Evolutionary conservation across 2,113 vertebrate species (phyloP).

Genomic region (Epinephelus cyanopodus): DNA sequence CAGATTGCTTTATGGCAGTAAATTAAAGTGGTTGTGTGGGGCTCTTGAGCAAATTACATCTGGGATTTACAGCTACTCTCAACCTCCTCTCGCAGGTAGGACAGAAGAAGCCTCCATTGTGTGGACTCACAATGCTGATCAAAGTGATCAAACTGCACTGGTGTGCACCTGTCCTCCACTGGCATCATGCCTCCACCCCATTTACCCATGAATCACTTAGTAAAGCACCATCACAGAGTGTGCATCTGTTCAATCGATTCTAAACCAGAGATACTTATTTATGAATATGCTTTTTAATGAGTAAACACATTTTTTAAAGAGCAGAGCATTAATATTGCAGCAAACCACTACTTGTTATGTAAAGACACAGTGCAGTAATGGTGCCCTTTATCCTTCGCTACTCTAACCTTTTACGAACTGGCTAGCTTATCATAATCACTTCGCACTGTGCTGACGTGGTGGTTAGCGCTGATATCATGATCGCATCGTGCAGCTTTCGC

Average conservation of each 20-base stretch:
- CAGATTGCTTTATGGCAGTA: slow-evolving; percentile 60
- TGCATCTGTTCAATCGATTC: not conserved
- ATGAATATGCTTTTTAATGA: slow-evolving; percentile 1
- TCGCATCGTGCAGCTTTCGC: no score
- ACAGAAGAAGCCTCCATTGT: slow-evolving; percentile 42
- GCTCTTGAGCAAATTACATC: slow-evolving; percentile 68
- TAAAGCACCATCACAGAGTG: not conserved
- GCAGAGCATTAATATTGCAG: no score
- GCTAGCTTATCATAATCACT: no score
- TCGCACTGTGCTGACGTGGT: no score
- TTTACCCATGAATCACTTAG: not conserved
- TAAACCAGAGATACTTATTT: not conserved
- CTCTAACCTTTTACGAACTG: no score
- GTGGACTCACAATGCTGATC: slow-evolving; percentile 43
- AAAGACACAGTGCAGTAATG: no score
- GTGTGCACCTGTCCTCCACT: slow-evolving; percentile 16
- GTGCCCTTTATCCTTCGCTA: no score
- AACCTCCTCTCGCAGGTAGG: slow-evolving; percentile 46
- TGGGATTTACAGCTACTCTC: slow-evolving; percentile 59
- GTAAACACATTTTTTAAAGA: not conserved
- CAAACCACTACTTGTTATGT: no score
- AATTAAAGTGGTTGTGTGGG: slow-evolving; percentile 63
- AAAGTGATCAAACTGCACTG: slow-evolving; percentile 33
- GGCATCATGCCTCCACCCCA: not conserved
- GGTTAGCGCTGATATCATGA: no score